Evolutionary conservation across 2,797 vertebrate species (phyloP), one percentile per base, ranked within the genome.

Genomic region (Ptychobarbus kaznakovi): DNA sequence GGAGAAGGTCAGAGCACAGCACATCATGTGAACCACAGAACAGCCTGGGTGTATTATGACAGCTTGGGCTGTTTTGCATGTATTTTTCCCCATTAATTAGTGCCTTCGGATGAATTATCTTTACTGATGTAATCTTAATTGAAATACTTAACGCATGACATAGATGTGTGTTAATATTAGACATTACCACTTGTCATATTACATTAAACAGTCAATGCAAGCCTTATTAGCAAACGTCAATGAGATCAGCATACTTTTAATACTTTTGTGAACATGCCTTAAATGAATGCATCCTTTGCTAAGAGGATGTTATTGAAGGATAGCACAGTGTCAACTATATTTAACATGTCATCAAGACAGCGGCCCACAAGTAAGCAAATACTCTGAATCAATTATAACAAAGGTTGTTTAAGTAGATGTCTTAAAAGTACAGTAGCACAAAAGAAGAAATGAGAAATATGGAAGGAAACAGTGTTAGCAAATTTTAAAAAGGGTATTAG

Each of bases 91-190:
- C 46, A 28, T 32, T 61, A 83, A 75, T 82, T 49, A 66, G 28
- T 20, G 46, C 38, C 11, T 69, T 58, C 2, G 8, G 4, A 20
- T 68, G 6, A 84, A 84, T 70, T 22, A 35, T n/a, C 49, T 56
- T 42, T 12, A 70, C 35, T 78, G 82, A 78, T 84, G 82, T 44
- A 58, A 76, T 68, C 56, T 65, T 83, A 76, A 83, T 49, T 63
- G 66, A 66, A 66, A 76, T 46, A 16, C 22, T 66, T 84, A 32
- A 84, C 0, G 7, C 16, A 70, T 76, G 81, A 46, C 53, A 74
- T 16, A 8, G 13, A 68, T 75, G 28, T 4, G 7, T 56, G 65
- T 58, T 78, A 32, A 69, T 44, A 35, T 79, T 40, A 66, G n/a
- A 79, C 38, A 85, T 77, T 42, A 51, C 22, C 13, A 18, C n/a